Evolutionary conservation across 1,140 invertebrate genomes (phyloP), one percentile per base, ranked within the genome.

Genomic region (Diachasma alloeum): DNA sequence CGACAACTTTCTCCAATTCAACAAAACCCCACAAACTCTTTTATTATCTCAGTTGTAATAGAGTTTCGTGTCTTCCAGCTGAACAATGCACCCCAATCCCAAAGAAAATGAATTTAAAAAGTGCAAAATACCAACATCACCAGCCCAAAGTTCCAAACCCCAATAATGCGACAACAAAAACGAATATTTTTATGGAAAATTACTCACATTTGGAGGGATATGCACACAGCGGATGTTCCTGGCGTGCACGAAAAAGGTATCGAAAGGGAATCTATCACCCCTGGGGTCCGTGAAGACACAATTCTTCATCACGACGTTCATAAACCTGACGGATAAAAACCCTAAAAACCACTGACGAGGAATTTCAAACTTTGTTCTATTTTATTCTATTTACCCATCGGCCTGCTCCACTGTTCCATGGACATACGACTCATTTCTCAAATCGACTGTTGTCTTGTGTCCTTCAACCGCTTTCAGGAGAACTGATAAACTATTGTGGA

Each of bases 201-300:
- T 11, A 91, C 92, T 92, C 83, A 93, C 92, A 76, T 90, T 86
- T 76, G 92, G 89, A 31, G 93, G 93, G 77, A 94, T 91, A 75
- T 94, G 93, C 5, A 94, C 91, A 84, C 91, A 93, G 81, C 93
- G 89, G 74, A 94, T 92, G 74, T 93, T 93, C 75, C 91, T 85
- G 9, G 90, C 91, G 59, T 92, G 92, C 17, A 94, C 83, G 85
- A 93, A 94, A 78, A 94, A 91, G 66, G 88, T 84, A 5, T 90
- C 87, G 79, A 89, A 92, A 13, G 83, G 82, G 39, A 84, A 87
- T 26, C 83, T 82, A 44, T 91, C 87, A 15, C 91, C 92, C 83
- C 88, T 87, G 11, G 90, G 85, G 85, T 92, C 91, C 76, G 90
- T 92, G 78, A 91, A 92, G 15, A 91, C 83, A 66, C 92, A 93